Evolutionary conservation across 2,113 vertebrate genomes (phyloP), one percentile per base, ranked within the genome.

Genomic region (Nannobrachium achirus): DNA sequence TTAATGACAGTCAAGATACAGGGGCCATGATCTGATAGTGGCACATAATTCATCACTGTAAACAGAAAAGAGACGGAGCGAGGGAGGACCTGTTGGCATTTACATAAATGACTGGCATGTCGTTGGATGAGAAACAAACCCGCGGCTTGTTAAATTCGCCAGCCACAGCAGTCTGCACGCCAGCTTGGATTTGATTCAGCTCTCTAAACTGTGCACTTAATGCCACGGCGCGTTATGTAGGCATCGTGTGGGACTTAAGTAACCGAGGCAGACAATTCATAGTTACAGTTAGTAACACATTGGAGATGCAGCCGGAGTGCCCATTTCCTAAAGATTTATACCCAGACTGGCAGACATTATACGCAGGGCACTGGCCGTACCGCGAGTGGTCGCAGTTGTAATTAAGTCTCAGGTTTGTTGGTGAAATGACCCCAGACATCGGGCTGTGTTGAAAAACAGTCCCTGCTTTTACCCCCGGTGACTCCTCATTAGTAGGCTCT

Each of bases 401-500:
- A 89, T 91, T 79, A 91, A 86, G 82, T 73, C 81, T 78, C 0
- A 3, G 71, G 80, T 83, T n/a, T 70, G 66, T 65, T 49, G 81
- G 75, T 71, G 67, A 69, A 79, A 80, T 66, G 83, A 88, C 79
- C 80, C 70, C 20, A 72, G 58, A 80, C 75, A 70, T 52, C 14
- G 45, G 75, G 79, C 72, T 50, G 57, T 68, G 72, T 61, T 80
- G 78, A 88, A 85, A 87, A 79, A 69, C 67, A 82, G 67, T 63
- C 71, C 45, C 10, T 42, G 76, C 79, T 65, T 73, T n/a, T 7
- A 56, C 53, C 53, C 20, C 25, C 73, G 52, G 69, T 78, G 81
- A 85, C 74, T 80, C 82, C 88, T 90, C 88, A 92, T 88, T 91
- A 88, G 82, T 65, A 87, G 66, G 85, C 86, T 63, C 71, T 51